These are phyloP conservation scores for Ethmia dodecea DNA, from an alignment of 2,888 invertebrate genomes.

Conservation along the genomic window DNA sequence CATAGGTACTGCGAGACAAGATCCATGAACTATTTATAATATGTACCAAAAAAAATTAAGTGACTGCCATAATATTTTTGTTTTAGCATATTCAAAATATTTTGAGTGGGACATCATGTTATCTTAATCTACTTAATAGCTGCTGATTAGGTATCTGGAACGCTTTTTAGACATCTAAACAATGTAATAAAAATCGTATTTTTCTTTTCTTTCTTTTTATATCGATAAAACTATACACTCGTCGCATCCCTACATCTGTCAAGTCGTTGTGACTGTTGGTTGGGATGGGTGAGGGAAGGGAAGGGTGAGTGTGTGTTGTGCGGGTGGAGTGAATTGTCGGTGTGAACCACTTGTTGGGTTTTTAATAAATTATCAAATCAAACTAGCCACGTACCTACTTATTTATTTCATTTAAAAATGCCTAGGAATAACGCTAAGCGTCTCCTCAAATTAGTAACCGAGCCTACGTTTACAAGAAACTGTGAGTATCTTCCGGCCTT, in stretches of 20 bases:
- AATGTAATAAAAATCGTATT: no score
- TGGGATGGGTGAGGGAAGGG: neutral
- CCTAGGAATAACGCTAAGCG: constrained; percentile 46
- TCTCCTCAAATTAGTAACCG: constrained; percentile 51
- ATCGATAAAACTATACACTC: neutral
- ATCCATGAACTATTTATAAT: no score
- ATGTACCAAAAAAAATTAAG: no score
- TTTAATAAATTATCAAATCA: constrained; percentile 1
- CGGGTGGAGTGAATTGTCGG: neutral
- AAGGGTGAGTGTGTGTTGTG: no score
- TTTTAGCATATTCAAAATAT: no score
- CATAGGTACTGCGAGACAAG: no score
- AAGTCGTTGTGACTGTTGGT: neutral
- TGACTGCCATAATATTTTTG: no score
- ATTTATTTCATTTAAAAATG: constrained; percentile 33
- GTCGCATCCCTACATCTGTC: constrained; percentile 8
- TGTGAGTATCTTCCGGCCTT: constrained; percentile 51
- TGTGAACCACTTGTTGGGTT: constrained; percentile 8
- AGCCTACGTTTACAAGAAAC: constrained; percentile 40
- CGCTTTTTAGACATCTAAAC: no score
- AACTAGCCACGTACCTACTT: neutral
- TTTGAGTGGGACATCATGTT: no score
- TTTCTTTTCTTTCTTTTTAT: no score
- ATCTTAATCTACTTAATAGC: no score
- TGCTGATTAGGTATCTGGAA: no score